Evolutionary conservation across 2,797 vertebrate genomes (phyloP).

Genomic region (Champsocephalus gunnari): DNA sequence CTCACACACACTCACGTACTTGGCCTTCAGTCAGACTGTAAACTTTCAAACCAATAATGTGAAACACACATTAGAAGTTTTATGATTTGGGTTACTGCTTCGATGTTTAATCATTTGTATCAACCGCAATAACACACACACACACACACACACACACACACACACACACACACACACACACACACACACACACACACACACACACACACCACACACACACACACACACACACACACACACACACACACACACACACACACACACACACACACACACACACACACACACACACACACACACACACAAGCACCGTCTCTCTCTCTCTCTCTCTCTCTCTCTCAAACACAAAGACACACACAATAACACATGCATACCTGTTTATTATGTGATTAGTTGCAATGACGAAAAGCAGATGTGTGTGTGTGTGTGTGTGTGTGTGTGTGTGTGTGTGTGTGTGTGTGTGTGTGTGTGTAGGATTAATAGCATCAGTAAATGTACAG

Average conservation of each 20-base stretch:
- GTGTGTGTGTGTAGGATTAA: slow-evolving; percentile 12
- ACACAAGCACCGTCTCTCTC: too few species aligned
- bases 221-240: too few species aligned
- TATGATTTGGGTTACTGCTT: slow-evolving; percentile 44
- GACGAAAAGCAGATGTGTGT: slow-evolving; percentile 73
- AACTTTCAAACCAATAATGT: slow-evolving; percentile 40
- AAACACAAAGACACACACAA: neutral
- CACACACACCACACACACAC: too few species aligned
- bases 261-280: too few species aligned
- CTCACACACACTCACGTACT: neutral
- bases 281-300: too few species aligned
- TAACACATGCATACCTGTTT: slow-evolving; percentile 38
- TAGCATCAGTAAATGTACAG: slow-evolving; percentile 36
- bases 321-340: too few species aligned
- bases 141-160: neutral
- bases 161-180: too few species aligned
- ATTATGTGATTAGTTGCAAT: slow-evolving; percentile 62
- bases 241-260: slow-evolving; percentile 8
- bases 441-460: neutral
- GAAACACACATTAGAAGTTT: slow-evolving; percentile 45
- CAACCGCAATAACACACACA: slow-evolving; percentile 20
- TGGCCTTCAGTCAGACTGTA: slow-evolving; percentile 47
- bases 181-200: too few species aligned
- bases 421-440: neutral
- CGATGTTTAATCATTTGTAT: slow-evolving; percentile 46